Conservation (phyloP, 2,888 invertebrate genomes). For the Microctonus hyperodae region DNA sequence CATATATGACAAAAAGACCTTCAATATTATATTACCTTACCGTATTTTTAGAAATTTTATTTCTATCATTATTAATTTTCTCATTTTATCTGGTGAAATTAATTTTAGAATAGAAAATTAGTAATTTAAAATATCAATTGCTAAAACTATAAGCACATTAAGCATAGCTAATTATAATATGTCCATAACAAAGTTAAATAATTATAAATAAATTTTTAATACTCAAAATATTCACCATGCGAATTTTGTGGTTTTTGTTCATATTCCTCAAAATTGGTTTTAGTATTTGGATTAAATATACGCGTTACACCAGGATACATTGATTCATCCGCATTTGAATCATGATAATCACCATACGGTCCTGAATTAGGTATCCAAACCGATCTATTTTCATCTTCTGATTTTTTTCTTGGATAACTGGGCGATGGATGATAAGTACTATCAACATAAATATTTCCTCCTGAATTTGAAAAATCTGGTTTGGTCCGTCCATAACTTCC, state of each 20-base stretch:
- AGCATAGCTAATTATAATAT: neutral
- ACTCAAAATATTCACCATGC: neutral
- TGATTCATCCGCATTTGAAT: neutral
- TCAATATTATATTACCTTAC: neutral
- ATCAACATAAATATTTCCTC: constrained; percentile 37
- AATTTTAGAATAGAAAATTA: neutral
- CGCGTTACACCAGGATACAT: neutral
- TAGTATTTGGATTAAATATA: too few species aligned
- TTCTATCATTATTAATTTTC: neutral
- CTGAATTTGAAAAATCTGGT: constrained; percentile 30
- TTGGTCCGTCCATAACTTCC: constrained; percentile 36
- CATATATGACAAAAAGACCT: neutral
- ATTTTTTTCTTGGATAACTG: constrained; percentile 25
- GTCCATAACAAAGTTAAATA: neutral
- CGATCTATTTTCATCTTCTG: neutral
- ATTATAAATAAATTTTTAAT: neutral
- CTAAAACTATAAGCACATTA: neutral
- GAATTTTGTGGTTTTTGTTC: neutral
- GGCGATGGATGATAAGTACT: constrained; percentile 10
- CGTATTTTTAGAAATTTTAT: neutral
- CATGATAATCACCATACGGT: constrained; percentile 12
- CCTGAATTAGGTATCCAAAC: constrained; percentile 18
- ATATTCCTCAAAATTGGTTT: neutral
- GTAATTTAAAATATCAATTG: neutral
- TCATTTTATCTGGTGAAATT: neutral